Base-by-base conservation (phyloP, 1,140 invertebrate genomes). In the Anadara kagoshimensis region DNA sequence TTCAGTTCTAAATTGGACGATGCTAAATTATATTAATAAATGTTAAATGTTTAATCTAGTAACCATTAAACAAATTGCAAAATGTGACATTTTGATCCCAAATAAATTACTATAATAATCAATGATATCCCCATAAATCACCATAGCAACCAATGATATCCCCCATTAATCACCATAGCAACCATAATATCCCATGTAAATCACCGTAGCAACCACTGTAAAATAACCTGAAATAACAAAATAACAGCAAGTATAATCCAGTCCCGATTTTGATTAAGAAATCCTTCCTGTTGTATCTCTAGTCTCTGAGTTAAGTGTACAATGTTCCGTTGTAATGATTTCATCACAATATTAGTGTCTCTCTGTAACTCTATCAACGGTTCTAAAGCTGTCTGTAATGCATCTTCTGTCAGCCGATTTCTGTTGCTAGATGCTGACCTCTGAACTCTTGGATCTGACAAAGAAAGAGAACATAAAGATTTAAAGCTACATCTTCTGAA, bases 131-230 rank as follows among this genome's bases (percentile, higher is more conserved):
- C n/a, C 2, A n/a, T n/a, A n/a, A 36, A 36, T 36, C 29, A 36
- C 29, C 29, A 36, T 36, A 36, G 29, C 29, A 36, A 36, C 29
- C 29, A 7, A 3, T 36, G 29, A 36, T 36, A 36, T 36, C 29
- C 29, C n/a, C 2, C 2, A 36, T 36, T 36, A 36, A 36, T 36
- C 29, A 36, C 2, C 29, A 36, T 36, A 36, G 29, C 29, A 36
- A 36, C 29, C 7, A 36, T 36, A 3, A 7, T 36, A 36, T 36
- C 29, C 29, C 2, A 3, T 36, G 29, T 24, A 11, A 41, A 36
- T 73, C 49, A 73, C 26, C 78, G 77, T 44, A 85, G 83, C 24
- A 83, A 54, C 82, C 80, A 86, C 68, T 86, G 84, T 24, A 86
- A 57, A 22, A 87, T 14, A 18, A 80, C 74, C 61, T 87, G 85